Evolutionary conservation across 2,113 vertebrate species (phyloP), one percentile per base, ranked within the genome.

Genomic region (Narcine bancroftii): DNA sequence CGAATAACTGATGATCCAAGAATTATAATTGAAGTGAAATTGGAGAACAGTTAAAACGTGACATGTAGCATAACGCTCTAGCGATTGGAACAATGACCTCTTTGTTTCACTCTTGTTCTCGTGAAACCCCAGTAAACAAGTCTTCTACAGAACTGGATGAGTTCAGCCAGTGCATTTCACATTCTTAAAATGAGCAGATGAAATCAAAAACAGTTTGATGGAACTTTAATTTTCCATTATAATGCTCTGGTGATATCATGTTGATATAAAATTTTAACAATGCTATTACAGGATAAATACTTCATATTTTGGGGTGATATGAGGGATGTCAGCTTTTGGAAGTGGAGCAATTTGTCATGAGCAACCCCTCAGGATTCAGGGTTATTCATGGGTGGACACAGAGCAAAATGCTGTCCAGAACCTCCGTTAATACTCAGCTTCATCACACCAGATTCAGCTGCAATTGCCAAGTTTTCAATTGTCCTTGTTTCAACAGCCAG

Each of bases 201-300:
- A 56, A 87, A 83, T 53, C 79, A 83, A n/a, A 83, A 17, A 83
- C 26, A 29, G 69, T 33, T 6, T 3, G 29, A 47, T 53, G 26
- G 29, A 83, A 87, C 81, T 87, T 87, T n/a, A 21, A 60, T 39
- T 39, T 87, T 87, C 53, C 33, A 87, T 87, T 87, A 87, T 63
- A 36, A 87, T 60, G 33, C 81, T 87, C 81, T 60, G 17, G 53
- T 87, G n/a, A 60, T 60, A 87, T 87, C n/a, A 9, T 87, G 19
- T 53, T 87, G 36, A 6, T 17, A 87, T 60, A 56, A 56, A 87
- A 60, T 53, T 79, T n/a, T 21, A 87, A 63, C 60, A 60, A 63
- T 87, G 33, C 9, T 87, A 60, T 36, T 87, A 87, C 60, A 60
- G 81, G 53, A 33, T 60, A 60, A 60, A 36, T 60, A 60, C 60